Percentiles rank a stretch among this genome's conserved stretches.
These are phyloP conservation scores for Phocides pigmalion DNA, from an alignment of 1,140 invertebrate genomes.

Conservation along the genomic window DNA sequence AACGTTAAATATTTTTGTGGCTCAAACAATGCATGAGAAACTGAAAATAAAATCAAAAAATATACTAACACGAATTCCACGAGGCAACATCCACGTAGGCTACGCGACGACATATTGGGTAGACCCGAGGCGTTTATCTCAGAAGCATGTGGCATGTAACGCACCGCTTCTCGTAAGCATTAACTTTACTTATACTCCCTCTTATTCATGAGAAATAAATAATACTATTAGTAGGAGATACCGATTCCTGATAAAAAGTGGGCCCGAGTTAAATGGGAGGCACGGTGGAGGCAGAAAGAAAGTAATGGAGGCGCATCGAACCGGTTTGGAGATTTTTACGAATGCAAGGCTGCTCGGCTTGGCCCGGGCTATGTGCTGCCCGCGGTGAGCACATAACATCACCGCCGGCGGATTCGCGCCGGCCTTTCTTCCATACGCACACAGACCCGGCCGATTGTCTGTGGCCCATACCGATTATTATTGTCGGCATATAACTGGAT, in stretches of 20 bases:
- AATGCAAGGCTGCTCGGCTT: constrained; percentile 77
- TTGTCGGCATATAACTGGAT: constrained; percentile 74
- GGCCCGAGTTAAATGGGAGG: constrained; percentile 82
- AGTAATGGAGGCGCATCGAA: constrained; percentile 82
- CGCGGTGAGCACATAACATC: constrained; percentile 71
- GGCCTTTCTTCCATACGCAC: constrained; percentile 64
- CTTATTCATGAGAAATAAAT: constrained; percentile 84
- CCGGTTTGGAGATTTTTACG: constrained; percentile 83
- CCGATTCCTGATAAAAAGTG: constrained; percentile 83
- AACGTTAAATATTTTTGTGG: constrained; percentile 11
- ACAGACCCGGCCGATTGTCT: constrained; percentile 49
- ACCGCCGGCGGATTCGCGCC: constrained; percentile 77
- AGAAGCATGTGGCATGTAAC: constrained; percentile 69
- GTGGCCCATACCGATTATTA: constrained; percentile 64
- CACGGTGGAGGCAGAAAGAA: constrained; percentile 80
- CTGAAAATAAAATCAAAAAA: constrained; percentile 21
- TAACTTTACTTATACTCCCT: constrained; percentile 78
- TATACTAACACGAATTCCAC: constrained; percentile 23
- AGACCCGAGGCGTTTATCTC: constrained; percentile 55
- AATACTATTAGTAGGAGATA: constrained; percentile 83
- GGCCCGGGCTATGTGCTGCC: constrained; percentile 71
- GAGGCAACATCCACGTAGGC: constrained; percentile 42
- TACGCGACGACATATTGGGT: constrained; percentile 47
- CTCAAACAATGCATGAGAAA: constrained; percentile 26
- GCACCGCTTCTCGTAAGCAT: constrained; percentile 72